Evolutionary conservation across 2,888 invertebrate genomes (phyloP).

Genomic region (Cactoblastis cactorum): DNA sequence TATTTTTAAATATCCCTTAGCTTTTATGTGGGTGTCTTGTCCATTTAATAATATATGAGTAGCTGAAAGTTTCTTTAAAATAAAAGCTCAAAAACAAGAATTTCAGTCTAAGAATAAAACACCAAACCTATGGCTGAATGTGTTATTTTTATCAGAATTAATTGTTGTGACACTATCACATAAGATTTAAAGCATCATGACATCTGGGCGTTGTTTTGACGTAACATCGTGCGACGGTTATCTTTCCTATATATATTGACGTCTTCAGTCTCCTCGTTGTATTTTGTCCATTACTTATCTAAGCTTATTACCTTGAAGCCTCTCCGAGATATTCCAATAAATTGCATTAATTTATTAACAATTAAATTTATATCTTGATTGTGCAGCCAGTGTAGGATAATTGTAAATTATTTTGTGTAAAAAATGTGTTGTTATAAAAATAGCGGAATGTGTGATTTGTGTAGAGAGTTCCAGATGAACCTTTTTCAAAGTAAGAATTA

Average conservation of each 20-base stretch:
- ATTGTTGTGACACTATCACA: conserved; percentile 61
- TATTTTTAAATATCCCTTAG: too few relatives aligned
- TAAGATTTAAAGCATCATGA: conserved; percentile 65
- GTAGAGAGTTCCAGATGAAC: conserved; percentile 68
- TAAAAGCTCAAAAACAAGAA: too few relatives aligned
- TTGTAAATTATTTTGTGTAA: conserved; percentile 25
- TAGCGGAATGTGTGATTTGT: conserved; percentile 69
- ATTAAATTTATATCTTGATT: conserved; percentile 22
- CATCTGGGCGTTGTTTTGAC: conserved; percentile 76
- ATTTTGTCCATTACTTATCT: conserved; percentile 73
- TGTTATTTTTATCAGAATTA: conserved; percentile 47
- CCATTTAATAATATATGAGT: too few relatives aligned
- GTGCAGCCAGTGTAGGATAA: conserved; percentile 5
- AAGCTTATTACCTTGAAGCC: conserved; percentile 74
- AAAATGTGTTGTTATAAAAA: conserved; percentile 73
- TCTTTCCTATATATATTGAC: conserved; percentile 73
- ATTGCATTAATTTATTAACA: conserved; percentile 39
- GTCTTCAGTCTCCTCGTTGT: conserved; percentile 57
- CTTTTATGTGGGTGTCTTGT: too few relatives aligned
- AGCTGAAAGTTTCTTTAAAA: too few relatives aligned
- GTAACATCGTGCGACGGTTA: conserved; percentile 72
- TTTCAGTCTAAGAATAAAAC: neutral
- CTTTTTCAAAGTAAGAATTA: conserved; percentile 63
- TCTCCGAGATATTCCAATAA: conserved; percentile 51
- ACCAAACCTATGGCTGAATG: conserved; percentile 22